A percentile compares a stretch with the other conserved stretches of the same genome.
Evolutionary conservation across 1,140 invertebrate species (phyloP).

Genomic region (Charaxes varanes): DNA sequence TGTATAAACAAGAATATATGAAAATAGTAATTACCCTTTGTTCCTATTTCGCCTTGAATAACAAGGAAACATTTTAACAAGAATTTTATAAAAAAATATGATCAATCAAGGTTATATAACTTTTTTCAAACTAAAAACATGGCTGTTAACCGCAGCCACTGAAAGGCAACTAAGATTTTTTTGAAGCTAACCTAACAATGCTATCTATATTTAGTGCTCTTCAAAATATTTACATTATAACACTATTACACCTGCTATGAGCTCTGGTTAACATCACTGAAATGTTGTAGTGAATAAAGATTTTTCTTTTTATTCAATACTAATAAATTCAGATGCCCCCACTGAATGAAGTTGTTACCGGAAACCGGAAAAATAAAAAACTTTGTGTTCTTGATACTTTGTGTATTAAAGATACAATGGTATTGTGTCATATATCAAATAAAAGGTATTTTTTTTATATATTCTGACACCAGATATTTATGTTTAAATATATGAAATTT

Average conservation of each 20-base stretch:
- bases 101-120: neutral
- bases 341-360: too few species aligned
- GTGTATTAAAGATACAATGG: too few species aligned
- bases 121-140: neutral
- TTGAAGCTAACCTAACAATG: conserved; percentile 14
- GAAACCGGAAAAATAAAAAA: too few species aligned
- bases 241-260: conserved; percentile 16
- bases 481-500: too few species aligned
- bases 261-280: conserved; percentile 24
- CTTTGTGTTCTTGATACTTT: too few species aligned
- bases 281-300: conserved; percentile 4
- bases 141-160: neutral
- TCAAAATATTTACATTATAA: conserved; percentile 30
- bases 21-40: conserved; percentile 19
- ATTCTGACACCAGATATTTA: too few species aligned
- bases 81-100: neutral
- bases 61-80: conserved; percentile 17
- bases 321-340: too few species aligned
- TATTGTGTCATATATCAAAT: too few species aligned
- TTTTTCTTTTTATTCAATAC: conserved; percentile 19
- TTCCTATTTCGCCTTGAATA: conserved; percentile 11
- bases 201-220: conserved; percentile 24
- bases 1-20: too few species aligned
- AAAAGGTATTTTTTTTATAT: too few species aligned
- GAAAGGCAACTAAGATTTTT: conserved; percentile 8